phyloP scores from a whole-genome alignment of 2,888 invertebrate genomes.

The Drosophila buzzatii region DNA sequence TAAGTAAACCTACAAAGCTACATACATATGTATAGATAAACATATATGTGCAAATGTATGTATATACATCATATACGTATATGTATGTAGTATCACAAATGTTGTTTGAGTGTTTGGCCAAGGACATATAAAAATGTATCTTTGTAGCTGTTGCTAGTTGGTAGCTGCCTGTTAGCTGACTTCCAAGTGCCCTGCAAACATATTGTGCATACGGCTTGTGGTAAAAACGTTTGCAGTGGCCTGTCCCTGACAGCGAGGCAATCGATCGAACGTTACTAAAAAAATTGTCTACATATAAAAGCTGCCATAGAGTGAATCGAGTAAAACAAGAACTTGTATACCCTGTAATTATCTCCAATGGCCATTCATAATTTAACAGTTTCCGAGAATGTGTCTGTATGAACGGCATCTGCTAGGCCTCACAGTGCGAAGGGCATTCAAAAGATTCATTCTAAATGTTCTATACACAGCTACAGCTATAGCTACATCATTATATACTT shows the following conservation, averaged over 20 bases:
- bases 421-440: constrained; percentile 48
- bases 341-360: neutral
- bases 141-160: constrained; percentile 29
- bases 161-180: constrained; percentile 23
- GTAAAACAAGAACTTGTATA: neutral
- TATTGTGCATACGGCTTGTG: constrained; percentile 17
- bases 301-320: neutral
- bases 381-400: neutral
- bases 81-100: constrained; percentile 12
- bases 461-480: constrained; percentile 1
- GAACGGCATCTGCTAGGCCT: constrained; percentile 17
- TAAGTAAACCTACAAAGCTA: constrained; percentile 70
- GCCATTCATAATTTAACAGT: neutral
- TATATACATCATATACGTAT: constrained; percentile 9
- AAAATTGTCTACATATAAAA: neutral
- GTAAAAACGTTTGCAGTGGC: constrained; percentile 24
- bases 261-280: constrained; percentile 50
- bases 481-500: neutral
- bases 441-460: constrained; percentile 26
- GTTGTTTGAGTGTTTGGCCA: constrained; percentile 36
- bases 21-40: constrained; percentile 1
- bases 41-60: neutral
- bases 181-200: constrained; percentile 56
- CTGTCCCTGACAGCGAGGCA: constrained; percentile 47
- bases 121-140: constrained; percentile 31